Base-by-base conservation (phyloP, 2,888 invertebrate species). In the Chironomus tentans region DNA sequence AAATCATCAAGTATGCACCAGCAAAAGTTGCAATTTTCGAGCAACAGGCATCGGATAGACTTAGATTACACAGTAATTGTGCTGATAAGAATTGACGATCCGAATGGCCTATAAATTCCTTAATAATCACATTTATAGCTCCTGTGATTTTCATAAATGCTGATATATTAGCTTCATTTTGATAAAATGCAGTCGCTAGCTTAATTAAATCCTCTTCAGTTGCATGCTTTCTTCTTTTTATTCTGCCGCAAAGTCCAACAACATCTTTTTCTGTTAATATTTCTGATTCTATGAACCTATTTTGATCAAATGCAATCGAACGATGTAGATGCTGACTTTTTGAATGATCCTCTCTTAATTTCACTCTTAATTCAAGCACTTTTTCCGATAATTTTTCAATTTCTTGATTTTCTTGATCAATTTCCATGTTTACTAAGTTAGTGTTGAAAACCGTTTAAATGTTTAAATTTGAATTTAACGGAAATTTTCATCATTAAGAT, bases 41-140 rank as follows among this genome's bases (percentile, higher is more conserved):
- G 76, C 82, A 82, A 4, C 82, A 79, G 4, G 80, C 79, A 1
- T 78, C 77, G 68, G 81, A 81, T 2, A 84, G 76, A 1, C 83
- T 82, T 3, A 83, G 78, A 78, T 84, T 84, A 73, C 84, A 84
- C 2, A 84, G 71, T 12, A 81, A 81, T 77, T 84, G 83, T 4
- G 80, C 79, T 0, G 84, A 81, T 65, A 80, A 78, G 1, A 82
- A 78, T 21, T 80, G 79, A 0, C 47, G 61, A n/a, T 68, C 15
- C 7, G 38, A 38, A 38, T 50, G 78, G 81, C 84, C 83, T 10
- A 82, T 82, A 0, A 84, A 77, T 38, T 83, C 84, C 76, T 84
- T 84, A 0, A 83, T 79, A 2, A 84, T 56, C 0, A 82, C 80
- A 76, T 83, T 82, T 2, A 81, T 78, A 0, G 82, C 83, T 0